Evolutionary conservation across 2,797 vertebrate species (phyloP), one percentile per base, ranked within the genome.

Genomic region (Diglossa cyanea): DNA sequence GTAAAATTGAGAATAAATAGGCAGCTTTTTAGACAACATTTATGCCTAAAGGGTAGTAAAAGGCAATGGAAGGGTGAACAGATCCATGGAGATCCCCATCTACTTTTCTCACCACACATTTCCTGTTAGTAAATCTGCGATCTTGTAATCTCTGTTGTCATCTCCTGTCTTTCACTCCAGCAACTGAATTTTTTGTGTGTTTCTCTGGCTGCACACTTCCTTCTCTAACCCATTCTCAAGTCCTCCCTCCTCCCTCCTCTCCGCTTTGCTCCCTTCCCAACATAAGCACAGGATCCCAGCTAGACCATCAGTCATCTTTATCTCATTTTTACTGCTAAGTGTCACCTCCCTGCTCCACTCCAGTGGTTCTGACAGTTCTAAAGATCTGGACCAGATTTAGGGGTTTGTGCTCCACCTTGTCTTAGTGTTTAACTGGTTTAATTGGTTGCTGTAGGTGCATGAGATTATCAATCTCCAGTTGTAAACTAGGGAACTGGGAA

Each of bases 111-210:
- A 67, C 28, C 58, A 57, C 28, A 15, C 12, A 1, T 37, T 58
- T 76, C 61, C 57, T 55, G 31, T 55, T 47, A 50, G 63, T 61
- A 23, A 40, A 44, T 50, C 82, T 51, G 24, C 47, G 51, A 53
- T 58, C 35, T 57, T 54, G 20, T 31, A 9, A 51, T 55, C 62
- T 72, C 10, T 57, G 26, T 57, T 57, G 28, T 31, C 17, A 51
- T 65, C 58, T 70, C 13, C 7, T 35, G 10, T 78, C 67, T 85
- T 76, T 57, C 42, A 33, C n/a, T 67, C 35, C 70, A 84, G 61
- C 11, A 75, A 17, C 11, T 42, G 37, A 13, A 2, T 1, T 3
- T 31, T 75, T 57, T 7, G 14, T 33, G 0, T 0, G 0, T 17
- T 5, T 68, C 35, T 39, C 42, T 57, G 55, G 14, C 70, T 63